These are phyloP conservation scores for Drosophila lowei DNA, from an alignment of 1,140 invertebrate species.

Conservation along the genomic window DNA sequence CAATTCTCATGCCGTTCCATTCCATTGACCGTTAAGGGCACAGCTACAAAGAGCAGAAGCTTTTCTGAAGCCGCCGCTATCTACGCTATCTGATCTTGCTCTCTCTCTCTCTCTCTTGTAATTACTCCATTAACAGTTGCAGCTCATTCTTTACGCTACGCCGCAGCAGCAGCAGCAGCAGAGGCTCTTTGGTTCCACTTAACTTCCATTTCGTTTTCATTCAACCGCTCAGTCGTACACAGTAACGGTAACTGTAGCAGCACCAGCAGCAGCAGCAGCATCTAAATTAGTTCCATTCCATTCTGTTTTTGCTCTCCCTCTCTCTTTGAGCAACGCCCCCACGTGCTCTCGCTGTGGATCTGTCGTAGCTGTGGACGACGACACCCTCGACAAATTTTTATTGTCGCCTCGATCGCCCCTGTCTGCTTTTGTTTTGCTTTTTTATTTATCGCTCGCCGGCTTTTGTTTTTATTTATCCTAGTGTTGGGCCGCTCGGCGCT, in stretches of 20 bases:
- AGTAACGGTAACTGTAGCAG: constrained; percentile 52
- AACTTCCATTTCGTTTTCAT: too few species aligned
- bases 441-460: constrained; percentile 62
- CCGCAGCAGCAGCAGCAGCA: too few species aligned
- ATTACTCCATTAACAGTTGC: too few species aligned
- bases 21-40: too few species aligned
- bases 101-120: too few species aligned
- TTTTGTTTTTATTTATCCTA: constrained; percentile 47
- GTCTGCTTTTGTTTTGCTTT: constrained; percentile 45
- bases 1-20: too few species aligned
- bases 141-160: too few species aligned
- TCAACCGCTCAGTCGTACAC: too few species aligned
- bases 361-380: background rate
- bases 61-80: too few species aligned
- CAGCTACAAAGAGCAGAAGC: too few species aligned
- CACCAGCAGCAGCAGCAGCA: constrained; percentile 2
- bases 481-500: constrained; percentile 1
- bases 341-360: constrained; percentile 32
- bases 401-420: constrained; percentile 36
- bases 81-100: too few species aligned
- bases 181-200: too few species aligned
- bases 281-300: constrained; percentile 11
- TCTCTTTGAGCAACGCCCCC: constrained; percentile 37
- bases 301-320: constrained; percentile 28
- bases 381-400: constrained; percentile 56